These are phyloP conservation scores for Umimayanthus kanabou DNA, from an alignment of 92 coral and sea anemone species.

Conservation along the genomic window DNA sequence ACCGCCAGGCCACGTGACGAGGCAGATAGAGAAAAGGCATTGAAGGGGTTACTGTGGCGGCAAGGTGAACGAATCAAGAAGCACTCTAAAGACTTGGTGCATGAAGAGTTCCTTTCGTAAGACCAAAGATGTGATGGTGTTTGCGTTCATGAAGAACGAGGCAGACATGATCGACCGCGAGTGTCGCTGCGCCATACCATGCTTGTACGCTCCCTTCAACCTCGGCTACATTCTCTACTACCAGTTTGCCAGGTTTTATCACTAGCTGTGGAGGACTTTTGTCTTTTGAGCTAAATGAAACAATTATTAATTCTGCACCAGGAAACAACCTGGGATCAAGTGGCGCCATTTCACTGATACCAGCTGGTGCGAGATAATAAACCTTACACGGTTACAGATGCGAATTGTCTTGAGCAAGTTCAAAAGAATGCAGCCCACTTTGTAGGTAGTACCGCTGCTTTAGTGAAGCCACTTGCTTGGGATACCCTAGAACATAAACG, in stretches of 20 bases:
- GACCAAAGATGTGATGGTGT: slow-evolving; percentile 28
- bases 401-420: too few species aligned
- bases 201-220: not conserved
- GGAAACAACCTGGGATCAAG: too few species aligned
- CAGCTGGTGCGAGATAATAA: too few species aligned
- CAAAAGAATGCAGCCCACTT: too few species aligned
- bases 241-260: not conserved
- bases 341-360: too few species aligned
- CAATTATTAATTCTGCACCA: too few species aligned
- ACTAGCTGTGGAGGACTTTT: not conserved
- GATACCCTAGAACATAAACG: too few species aligned
- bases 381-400: too few species aligned
- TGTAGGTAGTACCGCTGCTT: too few species aligned
- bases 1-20: not conserved
- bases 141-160: slow-evolving; percentile 27
- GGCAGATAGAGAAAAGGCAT: not conserved
- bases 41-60: not conserved
- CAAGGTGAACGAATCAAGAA: not conserved
- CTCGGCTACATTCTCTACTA: slow-evolving; percentile 11
- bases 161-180: slow-evolving; percentile 31
- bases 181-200: slow-evolving; percentile 13
- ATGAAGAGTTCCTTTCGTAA: slow-evolving; percentile 11
- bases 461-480: too few species aligned
- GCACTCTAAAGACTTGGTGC: slow-evolving; percentile 6
- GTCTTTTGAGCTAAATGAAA: too few species aligned